phyloP scores from a whole-genome alignment of 23 tunicate species.

The Oikopleura albicans region DNA sequence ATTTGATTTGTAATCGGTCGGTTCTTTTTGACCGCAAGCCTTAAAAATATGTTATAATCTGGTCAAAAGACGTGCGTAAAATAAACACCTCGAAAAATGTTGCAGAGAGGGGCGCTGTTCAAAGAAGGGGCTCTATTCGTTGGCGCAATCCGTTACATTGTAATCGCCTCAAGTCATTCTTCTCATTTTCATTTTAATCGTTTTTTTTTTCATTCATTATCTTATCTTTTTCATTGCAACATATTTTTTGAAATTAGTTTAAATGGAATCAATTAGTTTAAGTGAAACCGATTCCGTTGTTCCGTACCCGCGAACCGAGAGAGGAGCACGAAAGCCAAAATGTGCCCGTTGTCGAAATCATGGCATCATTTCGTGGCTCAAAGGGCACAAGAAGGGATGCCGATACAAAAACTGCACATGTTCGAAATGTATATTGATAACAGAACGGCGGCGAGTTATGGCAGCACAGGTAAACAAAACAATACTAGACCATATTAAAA shows the following conservation, averaged over 20 bases:
- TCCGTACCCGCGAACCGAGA: constrained; percentile 68
- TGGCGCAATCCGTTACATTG: too few relatives aligned
- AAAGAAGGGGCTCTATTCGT: too few relatives aligned
- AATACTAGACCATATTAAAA: not conserved
- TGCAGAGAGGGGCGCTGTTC: too few relatives aligned
- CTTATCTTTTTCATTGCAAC: too few relatives aligned
- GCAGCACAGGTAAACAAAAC: constrained; percentile 68
- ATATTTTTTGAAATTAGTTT: constrained; percentile 1
- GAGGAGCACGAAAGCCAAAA: constrained; percentile 79
- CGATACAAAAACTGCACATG: constrained; percentile 63
- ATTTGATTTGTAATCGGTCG: too few relatives aligned
- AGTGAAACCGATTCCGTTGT: constrained; percentile 36
- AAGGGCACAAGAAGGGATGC: constrained; percentile 75
- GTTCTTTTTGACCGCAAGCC: too few relatives aligned
- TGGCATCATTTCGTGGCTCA: constrained; percentile 81
- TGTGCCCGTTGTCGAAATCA: constrained; percentile 90
- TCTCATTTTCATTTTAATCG: too few relatives aligned
- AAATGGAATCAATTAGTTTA: not conserved
- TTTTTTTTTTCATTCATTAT: too few relatives aligned
- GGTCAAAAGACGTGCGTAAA: too few relatives aligned
- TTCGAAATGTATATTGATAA: constrained; percentile 57
- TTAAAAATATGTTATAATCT: too few relatives aligned
- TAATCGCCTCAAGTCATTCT: too few relatives aligned
- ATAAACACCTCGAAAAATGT: too few relatives aligned
- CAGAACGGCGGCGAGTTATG: constrained; percentile 76